Base-by-base conservation (phyloP, 1,140 invertebrate species). In the Drosophila mauritiana region DNA sequence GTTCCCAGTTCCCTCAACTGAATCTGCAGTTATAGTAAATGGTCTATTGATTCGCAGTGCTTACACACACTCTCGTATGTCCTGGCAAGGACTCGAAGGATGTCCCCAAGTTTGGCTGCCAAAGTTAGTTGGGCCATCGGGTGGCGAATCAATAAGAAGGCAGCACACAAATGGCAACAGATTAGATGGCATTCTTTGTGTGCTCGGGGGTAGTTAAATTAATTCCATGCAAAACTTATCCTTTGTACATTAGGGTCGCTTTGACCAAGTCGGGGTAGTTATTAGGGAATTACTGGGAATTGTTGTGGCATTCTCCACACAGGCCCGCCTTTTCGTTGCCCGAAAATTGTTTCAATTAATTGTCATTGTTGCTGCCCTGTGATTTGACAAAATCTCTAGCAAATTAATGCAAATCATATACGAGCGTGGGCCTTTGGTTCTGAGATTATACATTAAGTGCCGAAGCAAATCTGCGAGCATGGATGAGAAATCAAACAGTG, bases 141-240 rank as follows among this genome's bases (percentile, higher is more conserved):
- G 36, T 39, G 56, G 57, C 72, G 56, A 85, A 64, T 84, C 72
- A 83, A 83, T 83, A 84, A 82, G 85, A 88, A 72, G 75, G 34
- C 83, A 69, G 52, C 53, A 49, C 74, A 86, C 83, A 86, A 86
- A 82, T 57, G 62, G 62, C 75, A 49, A 77, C 73, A 77, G 73
- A 77, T 77, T 77, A 77, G 73, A 55, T 42, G 73, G 49, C 62
- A 76, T 76, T 76, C 73, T 48, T 53, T 68, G 62, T 49, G 55
- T 48, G 48, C 34, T 54, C 43, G 31, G 45, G 55, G 68, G 39
- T 69, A 75, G 57, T 62, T 39, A 74, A 86, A 86, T 88, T 86
- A 82, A 86, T 86, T 86, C 78, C 73, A 88, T 86, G 79, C 79
- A 77, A 86, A 80, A 86, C 75, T 86, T 88, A 64, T 78, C 75